A percentile compares a stretch with the other conserved stretches of the same genome.
These are phyloP conservation scores for Synanthedon formicaeformis DNA, from an alignment of 2,888 invertebrate species.

Conservation along the genomic window DNA sequence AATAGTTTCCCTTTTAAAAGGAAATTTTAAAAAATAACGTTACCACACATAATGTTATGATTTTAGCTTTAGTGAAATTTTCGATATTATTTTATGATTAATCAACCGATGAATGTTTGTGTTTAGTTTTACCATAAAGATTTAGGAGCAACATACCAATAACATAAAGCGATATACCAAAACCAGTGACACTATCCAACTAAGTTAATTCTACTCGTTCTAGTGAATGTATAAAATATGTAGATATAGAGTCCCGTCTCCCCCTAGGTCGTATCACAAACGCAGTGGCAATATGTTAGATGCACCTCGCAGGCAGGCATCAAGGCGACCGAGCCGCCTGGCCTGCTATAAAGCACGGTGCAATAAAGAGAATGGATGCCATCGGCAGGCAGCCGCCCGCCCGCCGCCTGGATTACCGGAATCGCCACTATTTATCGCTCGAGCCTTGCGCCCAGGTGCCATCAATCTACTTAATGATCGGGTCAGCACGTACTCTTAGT, in stretches of 20 bases:
- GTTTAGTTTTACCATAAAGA: no score
- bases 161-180: no score
- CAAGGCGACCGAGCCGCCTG: constrained; percentile 48
- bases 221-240: not conserved
- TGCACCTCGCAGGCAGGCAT: constrained; percentile 43
- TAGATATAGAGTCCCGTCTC: not conserved
- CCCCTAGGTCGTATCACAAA: constrained; percentile 19
- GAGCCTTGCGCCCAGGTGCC: constrained; percentile 68
- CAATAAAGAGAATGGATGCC: constrained; percentile 71
- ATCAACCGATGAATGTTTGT: no score
- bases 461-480: constrained; percentile 72
- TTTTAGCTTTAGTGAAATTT: no score
- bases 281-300: constrained; percentile 52
- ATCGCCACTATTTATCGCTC: constrained; percentile 71
- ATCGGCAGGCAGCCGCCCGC: constrained; percentile 58
- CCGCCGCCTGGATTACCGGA: constrained; percentile 66
- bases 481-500: constrained; percentile 66
- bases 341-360: constrained; percentile 65
- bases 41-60: no score
- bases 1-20: no score
- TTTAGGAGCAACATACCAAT: no score
- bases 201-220: no score
- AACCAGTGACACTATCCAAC: no score
- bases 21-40: no score
- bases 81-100: no score